Evolutionary conservation across 2,113 vertebrate genomes (phyloP).

Genomic region (Ivindomyrus marchei): DNA sequence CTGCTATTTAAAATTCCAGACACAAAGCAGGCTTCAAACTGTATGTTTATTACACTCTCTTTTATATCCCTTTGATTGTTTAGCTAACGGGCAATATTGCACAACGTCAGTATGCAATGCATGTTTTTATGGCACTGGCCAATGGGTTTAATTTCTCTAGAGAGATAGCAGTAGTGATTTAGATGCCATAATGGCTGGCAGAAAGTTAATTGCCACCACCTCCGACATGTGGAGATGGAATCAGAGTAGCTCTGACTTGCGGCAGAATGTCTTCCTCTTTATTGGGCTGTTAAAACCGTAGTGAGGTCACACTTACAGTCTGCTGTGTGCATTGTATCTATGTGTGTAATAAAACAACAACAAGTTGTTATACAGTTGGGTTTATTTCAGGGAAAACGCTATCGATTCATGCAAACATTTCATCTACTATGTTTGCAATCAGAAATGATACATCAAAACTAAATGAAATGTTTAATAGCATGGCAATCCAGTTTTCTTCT

Average conservation of each 20-base stretch:
- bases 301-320: background rate
- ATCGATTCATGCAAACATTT: background rate
- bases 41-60: background rate
- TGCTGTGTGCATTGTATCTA: background rate
- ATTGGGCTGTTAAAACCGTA: background rate
- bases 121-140: slow-evolving; percentile 3
- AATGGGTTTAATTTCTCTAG: slow-evolving; percentile 12
- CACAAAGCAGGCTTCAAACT: background rate
- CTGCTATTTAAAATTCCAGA: slow-evolving; percentile 7
- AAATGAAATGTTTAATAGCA: background rate
- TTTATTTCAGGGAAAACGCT: background rate
- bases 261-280: background rate
- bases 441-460: background rate
- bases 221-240: background rate
- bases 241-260: background rate
- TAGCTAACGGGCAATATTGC: slow-evolving; percentile 8
- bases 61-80: slow-evolving; percentile 11
- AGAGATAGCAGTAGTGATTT: slow-evolving; percentile 13
- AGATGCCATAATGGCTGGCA: background rate
- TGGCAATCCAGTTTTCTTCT: background rate
- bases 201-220: slow-evolving; percentile 10
- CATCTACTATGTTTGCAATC: background rate
- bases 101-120: background rate
- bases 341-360: background rate
- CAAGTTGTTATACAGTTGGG: background rate